Base-by-base conservation (phyloP, 2,113 vertebrate species). In the Equus quagga region DNA sequence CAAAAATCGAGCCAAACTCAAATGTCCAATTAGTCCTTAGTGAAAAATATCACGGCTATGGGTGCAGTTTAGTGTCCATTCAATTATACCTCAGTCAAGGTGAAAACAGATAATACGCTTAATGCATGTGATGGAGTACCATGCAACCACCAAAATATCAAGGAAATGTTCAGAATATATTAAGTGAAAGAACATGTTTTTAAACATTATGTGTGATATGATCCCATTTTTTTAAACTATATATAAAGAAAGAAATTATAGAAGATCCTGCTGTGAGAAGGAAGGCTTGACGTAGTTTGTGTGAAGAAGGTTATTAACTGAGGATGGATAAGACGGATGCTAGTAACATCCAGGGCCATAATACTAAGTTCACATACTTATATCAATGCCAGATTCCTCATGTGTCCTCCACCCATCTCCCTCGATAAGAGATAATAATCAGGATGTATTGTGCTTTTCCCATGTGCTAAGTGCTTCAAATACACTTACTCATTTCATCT, bases 291-390 rank as follows among this genome's bases (percentile, higher is more conserved):
- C 76, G 26, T 44, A 15, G 24, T 51, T 21, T 44, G 21, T 13
- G 10, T 13, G 41, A 41, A 19, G 54, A 70, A 88, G 62, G 41
- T 4, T 9, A 28, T 54, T 6, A 9, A 4, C 26, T 7, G 2
- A 21, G 2, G 56, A 62, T 4, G 7, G 44, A 4, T 0, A 62
- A 72, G 28, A 70, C 0, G 24, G 14, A 28, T 0, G 2, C 0
- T 11, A 64, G n/a, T 26, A 10, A 44, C 2, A 5, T 1, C 0
- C 9, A 23, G 19, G 33, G 33, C 28, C 12, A 0, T 11, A 11
- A 44, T 7, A 44, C 33, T 49, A 36, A 3, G 44, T 44, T 49
- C 44, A 1, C 41, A 21, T n/a, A 44, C 44, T n/a, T 54, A 23
- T 23, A 3, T n/a, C 33, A 41, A 24, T 11, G 73, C 51, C 51